Evolutionary conservation across 2,797 vertebrate genomes (phyloP).

Genomic region (Lacerta bilineata): DNA sequence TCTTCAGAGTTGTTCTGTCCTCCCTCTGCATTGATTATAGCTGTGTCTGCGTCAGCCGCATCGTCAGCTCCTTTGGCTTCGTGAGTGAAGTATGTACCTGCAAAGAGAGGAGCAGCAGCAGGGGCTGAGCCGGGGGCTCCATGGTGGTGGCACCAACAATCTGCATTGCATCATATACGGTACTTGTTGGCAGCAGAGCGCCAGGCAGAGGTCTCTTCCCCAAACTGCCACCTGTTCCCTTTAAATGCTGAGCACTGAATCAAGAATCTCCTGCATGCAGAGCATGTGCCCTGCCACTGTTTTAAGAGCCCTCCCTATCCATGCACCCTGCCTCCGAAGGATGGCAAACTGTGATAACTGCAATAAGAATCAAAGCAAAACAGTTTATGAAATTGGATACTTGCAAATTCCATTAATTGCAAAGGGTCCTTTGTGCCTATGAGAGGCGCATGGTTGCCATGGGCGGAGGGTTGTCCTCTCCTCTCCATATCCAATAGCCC

Average conservation of each 20-base stretch:
- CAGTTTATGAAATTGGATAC: too few species aligned
- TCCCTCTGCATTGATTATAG: slow-evolving; percentile 99
- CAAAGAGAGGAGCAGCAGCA: slow-evolving; percentile 58
- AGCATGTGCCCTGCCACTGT: neutral
- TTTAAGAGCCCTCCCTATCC: neutral
- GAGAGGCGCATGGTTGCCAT: neutral
- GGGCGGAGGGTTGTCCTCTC: neutral
- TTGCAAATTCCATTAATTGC: neutral
- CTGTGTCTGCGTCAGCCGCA: slow-evolving; percentile 98
- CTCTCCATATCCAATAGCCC: neutral
- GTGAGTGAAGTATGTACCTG: slow-evolving; percentile 99
- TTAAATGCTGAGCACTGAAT: neutral
- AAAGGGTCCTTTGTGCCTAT: neutral
- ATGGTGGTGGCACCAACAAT: slow-evolving; percentile 5
- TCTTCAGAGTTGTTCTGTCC: slow-evolving; percentile 99
- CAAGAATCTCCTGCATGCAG: neutral
- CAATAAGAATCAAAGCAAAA: neutral
- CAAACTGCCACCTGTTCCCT: neutral
- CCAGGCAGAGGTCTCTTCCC: too few species aligned
- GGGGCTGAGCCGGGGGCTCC: slow-evolving; percentile 31
- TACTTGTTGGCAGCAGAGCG: neutral
- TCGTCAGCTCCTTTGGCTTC: slow-evolving; percentile 99
- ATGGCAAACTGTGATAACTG: neutral
- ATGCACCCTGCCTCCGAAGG: neutral
- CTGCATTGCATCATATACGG: neutral